phyloP scores from a whole-genome alignment of 1,140 invertebrate species.

The Magallana angulata region DNA sequence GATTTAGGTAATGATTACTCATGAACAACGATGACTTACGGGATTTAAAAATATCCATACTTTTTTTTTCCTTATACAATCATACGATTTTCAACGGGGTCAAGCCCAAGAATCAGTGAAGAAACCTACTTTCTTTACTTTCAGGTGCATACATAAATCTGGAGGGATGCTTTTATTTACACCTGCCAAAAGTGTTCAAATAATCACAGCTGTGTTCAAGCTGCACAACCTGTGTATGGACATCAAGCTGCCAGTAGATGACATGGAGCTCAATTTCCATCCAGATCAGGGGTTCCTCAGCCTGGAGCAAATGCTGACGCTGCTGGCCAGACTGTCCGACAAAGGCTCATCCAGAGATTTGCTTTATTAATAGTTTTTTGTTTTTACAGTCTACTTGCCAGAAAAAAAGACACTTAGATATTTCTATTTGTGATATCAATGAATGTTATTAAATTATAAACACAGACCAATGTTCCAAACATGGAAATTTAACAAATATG shows the following conservation, averaged over 20 bases:
- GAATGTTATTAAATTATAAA: background rate
- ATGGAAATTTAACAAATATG: background rate
- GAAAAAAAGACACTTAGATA: background rate
- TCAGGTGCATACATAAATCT: constrained; percentile 32
- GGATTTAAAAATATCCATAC: too few species aligned
- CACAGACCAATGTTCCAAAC: too few species aligned
- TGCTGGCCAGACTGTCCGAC: background rate
- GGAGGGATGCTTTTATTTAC: constrained; percentile 2
- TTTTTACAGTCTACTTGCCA: too few species aligned
- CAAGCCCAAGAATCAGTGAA: background rate
- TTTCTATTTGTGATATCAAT: background rate
- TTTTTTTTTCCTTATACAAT: too few species aligned
- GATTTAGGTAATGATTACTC: background rate
- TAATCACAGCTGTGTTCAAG: constrained; percentile 28
- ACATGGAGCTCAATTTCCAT: background rate
- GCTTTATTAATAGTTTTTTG: background rate
- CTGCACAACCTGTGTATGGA: constrained; percentile 24
- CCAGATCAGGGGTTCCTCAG: background rate
- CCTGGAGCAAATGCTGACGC: background rate
- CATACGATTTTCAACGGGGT: too few species aligned
- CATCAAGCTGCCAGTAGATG: constrained; percentile 4
- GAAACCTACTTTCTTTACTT: background rate
- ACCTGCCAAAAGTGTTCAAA: background rate
- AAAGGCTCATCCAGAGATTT: constrained; percentile 2
- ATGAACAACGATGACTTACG: too few species aligned